Evolutionary conservation across 2,888 invertebrate species (phyloP).

Genomic region (Synergus laeviventris): DNA sequence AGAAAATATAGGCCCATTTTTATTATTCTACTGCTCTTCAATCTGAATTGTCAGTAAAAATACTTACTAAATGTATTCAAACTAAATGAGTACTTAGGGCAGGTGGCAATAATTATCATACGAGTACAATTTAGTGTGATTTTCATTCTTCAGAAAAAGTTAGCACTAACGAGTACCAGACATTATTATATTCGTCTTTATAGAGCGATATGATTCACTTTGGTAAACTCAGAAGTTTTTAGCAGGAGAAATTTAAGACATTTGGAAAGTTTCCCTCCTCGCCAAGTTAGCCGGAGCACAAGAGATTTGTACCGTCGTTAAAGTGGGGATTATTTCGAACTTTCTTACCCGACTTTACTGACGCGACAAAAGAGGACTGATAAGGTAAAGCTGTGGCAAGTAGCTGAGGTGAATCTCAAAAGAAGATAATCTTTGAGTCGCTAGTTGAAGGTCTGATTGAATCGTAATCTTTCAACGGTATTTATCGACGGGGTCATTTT

Average conservation of each 20-base stretch:
- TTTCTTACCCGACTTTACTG: conserved; percentile 31
- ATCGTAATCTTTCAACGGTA: conserved; percentile 37
- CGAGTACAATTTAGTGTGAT: too few relatives aligned
- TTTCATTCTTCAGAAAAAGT: too few relatives aligned
- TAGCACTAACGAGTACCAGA: background rate
- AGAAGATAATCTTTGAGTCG: conserved; percentile 38
- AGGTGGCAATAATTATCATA: too few relatives aligned
- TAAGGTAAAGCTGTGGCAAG: conserved; percentile 39
- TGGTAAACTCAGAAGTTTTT: conserved; percentile 6
- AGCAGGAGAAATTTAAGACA: conserved; percentile 30
- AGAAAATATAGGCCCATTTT: background rate
- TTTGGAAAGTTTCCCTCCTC: conserved; percentile 15
- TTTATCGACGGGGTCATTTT: conserved; percentile 31
- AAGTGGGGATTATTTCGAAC: conserved; percentile 37
- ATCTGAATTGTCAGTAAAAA: too few relatives aligned
- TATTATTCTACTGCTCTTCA: background rate
- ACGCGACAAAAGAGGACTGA: conserved; percentile 38
- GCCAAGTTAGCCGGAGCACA: conserved; percentile 21
- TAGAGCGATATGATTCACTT: conserved; percentile 17
- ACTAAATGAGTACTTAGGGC: too few relatives aligned
- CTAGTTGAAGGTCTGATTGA: conserved; percentile 32
- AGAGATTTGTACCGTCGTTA: conserved; percentile 39
- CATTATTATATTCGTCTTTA: conserved; percentile 29
- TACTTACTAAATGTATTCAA: too few relatives aligned
- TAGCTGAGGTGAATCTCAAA: conserved; percentile 38